Evolutionary conservation across 2,797 vertebrate species (phyloP).

Genomic region (Galago senegalensis): DNA sequence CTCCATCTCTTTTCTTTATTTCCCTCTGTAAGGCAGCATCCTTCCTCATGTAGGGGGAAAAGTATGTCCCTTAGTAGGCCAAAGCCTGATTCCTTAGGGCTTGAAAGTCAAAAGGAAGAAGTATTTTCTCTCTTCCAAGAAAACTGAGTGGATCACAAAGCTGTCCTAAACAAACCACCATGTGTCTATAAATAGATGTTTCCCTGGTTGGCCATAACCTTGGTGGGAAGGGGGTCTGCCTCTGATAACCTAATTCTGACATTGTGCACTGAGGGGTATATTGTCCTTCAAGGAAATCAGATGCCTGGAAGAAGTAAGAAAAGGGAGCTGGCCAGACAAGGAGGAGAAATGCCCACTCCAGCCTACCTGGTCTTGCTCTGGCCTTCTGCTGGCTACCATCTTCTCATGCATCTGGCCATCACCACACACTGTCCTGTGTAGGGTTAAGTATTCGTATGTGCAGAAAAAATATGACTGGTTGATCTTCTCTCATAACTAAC

Average conservation of each 20-base stretch:
- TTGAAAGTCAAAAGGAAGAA: conserved; percentile 27
- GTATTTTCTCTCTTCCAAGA: neutral
- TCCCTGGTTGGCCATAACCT: neutral
- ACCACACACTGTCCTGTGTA: no score
- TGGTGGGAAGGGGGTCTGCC: neutral
- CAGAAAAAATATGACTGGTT: neutral
- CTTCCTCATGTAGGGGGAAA: neutral
- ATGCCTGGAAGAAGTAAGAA: neutral
- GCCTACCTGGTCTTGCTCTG: neutral
- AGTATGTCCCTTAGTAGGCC: neutral
- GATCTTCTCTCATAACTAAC: neutral
- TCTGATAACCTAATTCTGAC: neutral
- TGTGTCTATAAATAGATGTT: neutral
- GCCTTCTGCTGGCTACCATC: neutral
- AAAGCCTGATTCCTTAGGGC: neutral
- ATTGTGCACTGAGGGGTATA: neutral
- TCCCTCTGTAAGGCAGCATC: neutral
- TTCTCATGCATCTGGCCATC: neutral
- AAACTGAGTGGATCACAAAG: neutral
- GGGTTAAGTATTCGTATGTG: neutral
- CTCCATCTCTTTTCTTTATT: conserved; percentile 5
- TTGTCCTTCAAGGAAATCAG: neutral
- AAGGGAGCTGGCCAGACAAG: neutral
- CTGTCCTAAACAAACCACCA: neutral
- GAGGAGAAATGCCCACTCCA: neutral